A percentile compares a stretch with the other conserved stretches of the same genome.
Evolutionary conservation across 2,888 invertebrate species (phyloP).

Genomic region (Melinopterus prodromus): DNA sequence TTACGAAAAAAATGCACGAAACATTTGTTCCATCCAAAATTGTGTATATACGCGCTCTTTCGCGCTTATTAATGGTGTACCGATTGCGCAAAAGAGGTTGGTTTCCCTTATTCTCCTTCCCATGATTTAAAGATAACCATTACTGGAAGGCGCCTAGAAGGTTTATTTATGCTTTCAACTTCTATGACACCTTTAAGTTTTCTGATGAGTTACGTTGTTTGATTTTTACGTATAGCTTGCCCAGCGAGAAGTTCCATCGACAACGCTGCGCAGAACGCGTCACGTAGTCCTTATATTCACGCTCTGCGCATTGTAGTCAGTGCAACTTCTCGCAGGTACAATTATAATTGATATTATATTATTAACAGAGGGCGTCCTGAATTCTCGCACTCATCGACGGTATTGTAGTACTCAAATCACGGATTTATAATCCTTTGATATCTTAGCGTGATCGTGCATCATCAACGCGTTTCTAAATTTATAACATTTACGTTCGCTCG

Average conservation of each 20-base stretch:
- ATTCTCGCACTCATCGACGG: background rate
- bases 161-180: background rate
- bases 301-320: no score
- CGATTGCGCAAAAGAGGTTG: background rate
- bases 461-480: background rate
- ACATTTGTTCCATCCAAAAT: slow-evolving; percentile 35
- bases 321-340: no score
- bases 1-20: slow-evolving; percentile 36
- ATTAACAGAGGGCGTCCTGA: background rate
- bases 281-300: no score
- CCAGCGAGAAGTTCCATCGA: no score
- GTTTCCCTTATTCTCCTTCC: background rate
- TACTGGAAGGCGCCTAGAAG: background rate
- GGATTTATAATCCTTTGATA: slow-evolving; percentile 4
- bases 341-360: background rate
- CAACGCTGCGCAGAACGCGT: no score
- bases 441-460: slow-evolving; percentile 4
- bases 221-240: background rate
- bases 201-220: background rate
- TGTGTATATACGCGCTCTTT: slow-evolving; percentile 18
- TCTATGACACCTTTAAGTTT: background rate
- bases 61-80: no score
- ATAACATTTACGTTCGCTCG: background rate
- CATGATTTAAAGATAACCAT: background rate
- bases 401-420: background rate